Base-by-base conservation (phyloP, 2,888 invertebrate genomes). In the Drosophila heteroneura region DNA sequence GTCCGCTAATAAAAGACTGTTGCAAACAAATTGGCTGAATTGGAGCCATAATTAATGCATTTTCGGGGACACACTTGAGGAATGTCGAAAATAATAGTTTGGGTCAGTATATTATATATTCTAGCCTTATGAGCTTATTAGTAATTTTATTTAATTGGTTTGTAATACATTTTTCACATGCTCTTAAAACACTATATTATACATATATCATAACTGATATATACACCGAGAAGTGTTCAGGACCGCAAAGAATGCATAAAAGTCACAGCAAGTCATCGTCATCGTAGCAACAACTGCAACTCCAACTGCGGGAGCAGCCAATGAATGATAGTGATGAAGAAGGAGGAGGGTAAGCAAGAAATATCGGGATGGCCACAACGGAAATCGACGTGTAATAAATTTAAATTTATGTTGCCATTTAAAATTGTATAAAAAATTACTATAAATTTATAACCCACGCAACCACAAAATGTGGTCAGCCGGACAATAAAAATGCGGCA, bases 381-480 rank as follows among this genome's bases (percentile, higher is more conserved):
- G 80, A 86, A 79, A 86, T 86, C 84, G 80, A 72, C 74, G 84
- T 59, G 86, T 79, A 86, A 89, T 89, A 85, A 89, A 88, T 89
- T 89, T 71, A 81, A 88, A 85, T 89, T 83, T 88, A 82, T 85
- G 86, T 83, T 83, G 79, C 83, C 88, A 84, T 87, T 87, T 85
- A 81, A 85, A 83, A 77, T 47, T 65, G 69, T 74, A 75, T 74
- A 82, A 85, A 83, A 89, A 89, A 87, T 83, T 85, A 77, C 79
- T 72, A 85, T 85, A 80, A 87, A 89, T 89, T 87, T 89, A 86
- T 82, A 82, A 79, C 82, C 74, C 64, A 70, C 70, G 68, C 69
- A 78, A 74, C 87, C 85, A 67, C 85, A 87, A 83, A 85, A 79
- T 85, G 83, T 82, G 85, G 85, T 72, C 81, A 74, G 69, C 79